Conservation (phyloP, 2,113 vertebrate genomes). For the Alligator sinensis region DNA sequence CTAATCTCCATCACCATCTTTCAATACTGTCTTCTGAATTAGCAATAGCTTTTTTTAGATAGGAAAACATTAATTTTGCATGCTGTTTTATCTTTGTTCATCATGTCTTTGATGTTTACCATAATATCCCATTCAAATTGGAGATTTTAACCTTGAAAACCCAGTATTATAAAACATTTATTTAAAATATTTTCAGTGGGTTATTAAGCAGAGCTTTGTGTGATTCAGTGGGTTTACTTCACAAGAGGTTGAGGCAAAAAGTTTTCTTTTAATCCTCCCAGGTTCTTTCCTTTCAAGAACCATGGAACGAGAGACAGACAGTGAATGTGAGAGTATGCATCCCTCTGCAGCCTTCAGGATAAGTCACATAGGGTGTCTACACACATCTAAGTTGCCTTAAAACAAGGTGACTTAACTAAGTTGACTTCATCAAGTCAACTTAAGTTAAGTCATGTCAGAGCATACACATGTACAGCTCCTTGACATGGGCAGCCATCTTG, state of each 20-base stretch:
- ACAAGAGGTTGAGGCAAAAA: not conserved
- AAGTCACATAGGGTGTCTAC: too few species aligned
- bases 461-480: too few species aligned
- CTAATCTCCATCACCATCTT: slow-evolving; percentile 2
- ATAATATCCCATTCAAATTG: not conserved
- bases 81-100: slow-evolving; percentile 21
- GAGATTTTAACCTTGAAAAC: slow-evolving; percentile 40
- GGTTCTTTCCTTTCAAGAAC: too few species aligned
- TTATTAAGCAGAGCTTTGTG: not conserved
- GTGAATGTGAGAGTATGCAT: too few species aligned
- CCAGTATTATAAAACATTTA: not conserved
- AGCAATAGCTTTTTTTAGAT: not conserved
- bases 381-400: too few species aligned
- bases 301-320: too few species aligned
- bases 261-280: not conserved
- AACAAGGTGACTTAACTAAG: too few species aligned
- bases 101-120: slow-evolving; percentile 4
- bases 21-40: slow-evolving; percentile 36
- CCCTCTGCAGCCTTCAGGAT: too few species aligned
- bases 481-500: too few species aligned
- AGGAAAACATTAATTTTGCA: slow-evolving; percentile 40
- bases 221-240: not conserved
- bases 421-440: too few species aligned
- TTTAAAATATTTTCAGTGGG: not conserved
- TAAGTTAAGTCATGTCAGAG: too few species aligned